A percentile compares a stretch with the other conserved stretches of the same genome.
Evolutionary conservation across 1,140 invertebrate genomes (phyloP).

Genomic region (Drosophila triauraria): DNA sequence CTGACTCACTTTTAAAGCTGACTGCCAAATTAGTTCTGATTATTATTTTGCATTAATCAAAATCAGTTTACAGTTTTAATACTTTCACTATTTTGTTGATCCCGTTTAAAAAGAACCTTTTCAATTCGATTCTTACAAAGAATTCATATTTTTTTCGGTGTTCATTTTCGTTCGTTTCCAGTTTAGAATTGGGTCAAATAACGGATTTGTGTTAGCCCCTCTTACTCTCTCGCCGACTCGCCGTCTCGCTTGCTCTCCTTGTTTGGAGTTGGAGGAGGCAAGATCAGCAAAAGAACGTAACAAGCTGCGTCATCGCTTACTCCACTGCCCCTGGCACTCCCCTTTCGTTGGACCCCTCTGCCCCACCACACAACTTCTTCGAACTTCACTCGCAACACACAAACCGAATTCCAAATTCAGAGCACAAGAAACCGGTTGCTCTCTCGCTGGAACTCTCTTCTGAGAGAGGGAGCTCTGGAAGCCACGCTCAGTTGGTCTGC

Average conservation of each 20-base stretch:
- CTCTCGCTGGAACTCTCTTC: background rate
- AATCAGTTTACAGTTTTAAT: background rate
- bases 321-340: constrained; percentile 29
- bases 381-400: constrained; percentile 60
- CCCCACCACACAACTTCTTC: constrained; percentile 7
- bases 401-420: constrained; percentile 81
- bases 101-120: background rate
- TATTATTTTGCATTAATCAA: background rate
- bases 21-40: background rate
- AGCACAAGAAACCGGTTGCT: constrained; percentile 73
- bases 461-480: constrained; percentile 7
- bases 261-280: constrained; percentile 59
- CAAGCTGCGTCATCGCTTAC: constrained; percentile 76
- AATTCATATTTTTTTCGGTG: constrained; percentile 26
- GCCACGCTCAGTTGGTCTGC: constrained; percentile 35
- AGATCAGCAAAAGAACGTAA: constrained; percentile 78
- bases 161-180: constrained; percentile 70
- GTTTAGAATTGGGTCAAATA: constrained; percentile 83
- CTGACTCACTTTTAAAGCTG: background rate
- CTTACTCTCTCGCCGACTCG: background rate
- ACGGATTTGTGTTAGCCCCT: constrained; percentile 73
- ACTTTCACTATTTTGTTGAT: constrained; percentile 6
- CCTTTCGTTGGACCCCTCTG: constrained; percentile 18
- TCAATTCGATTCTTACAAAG: background rate
- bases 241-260: constrained; percentile 26